These are phyloP conservation scores for Sebastes aleutianus DNA, from an alignment of 2,797 vertebrate species.

Conservation along the genomic window DNA sequence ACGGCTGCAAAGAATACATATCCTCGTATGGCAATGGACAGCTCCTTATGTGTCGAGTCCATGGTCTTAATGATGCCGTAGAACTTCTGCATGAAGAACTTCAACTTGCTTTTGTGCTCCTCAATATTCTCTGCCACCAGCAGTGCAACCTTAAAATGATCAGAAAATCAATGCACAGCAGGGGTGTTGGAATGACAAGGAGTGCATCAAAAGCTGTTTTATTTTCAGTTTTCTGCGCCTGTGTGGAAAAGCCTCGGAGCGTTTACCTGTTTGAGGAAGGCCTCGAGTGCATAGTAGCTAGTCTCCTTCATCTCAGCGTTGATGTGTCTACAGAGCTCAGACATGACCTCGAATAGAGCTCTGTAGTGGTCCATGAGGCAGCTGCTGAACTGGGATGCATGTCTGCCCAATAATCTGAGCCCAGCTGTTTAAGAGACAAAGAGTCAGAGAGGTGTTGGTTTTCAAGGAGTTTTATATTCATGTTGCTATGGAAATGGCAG, in stretches of 20 bases:
- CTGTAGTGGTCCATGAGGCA: constrained; percentile 90
- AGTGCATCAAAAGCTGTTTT: background rate
- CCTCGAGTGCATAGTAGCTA: constrained; percentile 88
- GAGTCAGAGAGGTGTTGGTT: background rate
- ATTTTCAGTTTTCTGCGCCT: background rate
- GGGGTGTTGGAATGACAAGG: background rate
- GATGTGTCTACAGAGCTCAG: constrained; percentile 90
- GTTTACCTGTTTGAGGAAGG: constrained; percentile 94
- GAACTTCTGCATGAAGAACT: constrained; percentile 97
- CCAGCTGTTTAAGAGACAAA: constrained; percentile 80
- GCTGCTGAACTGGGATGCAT: constrained; percentile 89
- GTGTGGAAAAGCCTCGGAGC: background rate
- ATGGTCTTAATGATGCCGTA: constrained; percentile 91
- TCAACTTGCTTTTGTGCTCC: constrained; percentile 87
- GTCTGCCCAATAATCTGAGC: constrained; percentile 85
- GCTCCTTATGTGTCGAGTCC: constrained; percentile 90
- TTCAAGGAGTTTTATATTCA: background rate
- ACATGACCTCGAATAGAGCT: constrained; percentile 88
- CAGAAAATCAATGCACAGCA: accelerated
- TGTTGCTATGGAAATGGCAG: background rate
- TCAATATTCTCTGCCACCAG: constrained; percentile 89
- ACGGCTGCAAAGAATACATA: constrained; percentile 97
- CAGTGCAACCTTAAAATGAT: constrained; percentile 83
- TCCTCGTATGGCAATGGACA: constrained; percentile 95
- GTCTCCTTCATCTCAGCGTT: constrained; percentile 92